Conservation (phyloP, 2,113 vertebrate genomes). For the Mesocricetus auratus region DNA sequence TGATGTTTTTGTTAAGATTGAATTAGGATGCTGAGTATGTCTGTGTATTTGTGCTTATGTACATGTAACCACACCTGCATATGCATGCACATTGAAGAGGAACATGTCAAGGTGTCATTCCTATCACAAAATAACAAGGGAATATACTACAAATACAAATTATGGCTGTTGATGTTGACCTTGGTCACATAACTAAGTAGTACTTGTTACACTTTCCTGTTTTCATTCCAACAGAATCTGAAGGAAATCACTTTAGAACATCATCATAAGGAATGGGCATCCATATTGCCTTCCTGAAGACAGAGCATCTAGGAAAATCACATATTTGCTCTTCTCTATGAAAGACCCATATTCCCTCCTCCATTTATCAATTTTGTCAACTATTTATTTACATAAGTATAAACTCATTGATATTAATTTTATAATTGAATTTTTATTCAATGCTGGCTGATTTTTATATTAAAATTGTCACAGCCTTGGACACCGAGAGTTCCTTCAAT, state of each 20-base stretch:
- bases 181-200: background rate
- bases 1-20: background rate
- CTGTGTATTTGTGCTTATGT: too few species aligned
- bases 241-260: background rate
- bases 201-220: background rate
- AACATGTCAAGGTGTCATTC: background rate
- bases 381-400: background rate
- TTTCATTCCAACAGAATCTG: background rate
- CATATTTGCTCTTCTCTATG: background rate
- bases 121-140: background rate
- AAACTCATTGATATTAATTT: background rate
- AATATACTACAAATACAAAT: background rate
- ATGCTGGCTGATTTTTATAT: background rate
- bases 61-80: too few species aligned
- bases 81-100: background rate
- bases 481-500: background rate
- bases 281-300: background rate
- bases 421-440: slow-evolving; percentile 25
- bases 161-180: background rate
- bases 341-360: background rate
- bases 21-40: background rate
- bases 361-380: background rate
- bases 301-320: background rate
- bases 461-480: background rate
- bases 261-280: background rate